Percentiles rank a stretch among this genome's conserved stretches.
Evolutionary conservation across 2,888 invertebrate genomes (phyloP).

Genomic region (Zootermopsis nevadensis): DNA sequence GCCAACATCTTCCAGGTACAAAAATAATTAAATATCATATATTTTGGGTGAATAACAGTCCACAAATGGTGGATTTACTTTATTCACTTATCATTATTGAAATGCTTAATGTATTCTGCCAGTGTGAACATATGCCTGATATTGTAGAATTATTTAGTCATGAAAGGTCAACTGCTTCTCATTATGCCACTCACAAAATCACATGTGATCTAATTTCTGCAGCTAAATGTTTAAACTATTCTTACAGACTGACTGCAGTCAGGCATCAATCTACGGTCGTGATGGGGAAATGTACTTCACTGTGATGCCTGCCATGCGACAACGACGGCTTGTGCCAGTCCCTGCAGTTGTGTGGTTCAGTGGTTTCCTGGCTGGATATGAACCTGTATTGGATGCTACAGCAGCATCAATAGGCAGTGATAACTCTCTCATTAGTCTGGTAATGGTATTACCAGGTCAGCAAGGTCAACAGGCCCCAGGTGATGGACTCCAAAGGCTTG

Average conservation of each 20-base stretch:
- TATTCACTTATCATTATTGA: too few species aligned
- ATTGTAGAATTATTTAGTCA: too few species aligned
- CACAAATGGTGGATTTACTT: too few species aligned
- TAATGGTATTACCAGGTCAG: slow-evolving; percentile 87
- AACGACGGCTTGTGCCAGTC: slow-evolving; percentile 83
- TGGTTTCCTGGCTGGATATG: slow-evolving; percentile 86
- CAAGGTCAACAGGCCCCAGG: slow-evolving; percentile 84
- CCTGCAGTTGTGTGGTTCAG: slow-evolving; percentile 83
- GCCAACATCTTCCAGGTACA: slow-evolving; percentile 86
- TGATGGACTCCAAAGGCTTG: slow-evolving; percentile 80
- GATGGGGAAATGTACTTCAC: slow-evolving; percentile 91
- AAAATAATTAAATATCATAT: too few species aligned
- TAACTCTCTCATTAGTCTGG: slow-evolving; percentile 70
- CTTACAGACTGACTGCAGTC: slow-evolving; percentile 79
- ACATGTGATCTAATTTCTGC: too few species aligned
- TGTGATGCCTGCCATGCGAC: slow-evolving; percentile 81
- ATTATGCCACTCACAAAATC: too few species aligned
- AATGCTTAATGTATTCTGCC: too few species aligned
- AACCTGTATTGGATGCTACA: slow-evolving; percentile 85
- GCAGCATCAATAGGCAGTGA: slow-evolving; percentile 77
- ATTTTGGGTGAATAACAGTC: too few species aligned
- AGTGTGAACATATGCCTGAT: too few species aligned
- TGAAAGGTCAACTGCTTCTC: too few species aligned
- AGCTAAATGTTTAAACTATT: neutral
- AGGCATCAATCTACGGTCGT: slow-evolving; percentile 78